Percentiles rank a stretch among this genome's conserved stretches.
Evolutionary conservation across 2,888 invertebrate species (phyloP).

Genomic region (Caenorhabditis imperialis): DNA sequence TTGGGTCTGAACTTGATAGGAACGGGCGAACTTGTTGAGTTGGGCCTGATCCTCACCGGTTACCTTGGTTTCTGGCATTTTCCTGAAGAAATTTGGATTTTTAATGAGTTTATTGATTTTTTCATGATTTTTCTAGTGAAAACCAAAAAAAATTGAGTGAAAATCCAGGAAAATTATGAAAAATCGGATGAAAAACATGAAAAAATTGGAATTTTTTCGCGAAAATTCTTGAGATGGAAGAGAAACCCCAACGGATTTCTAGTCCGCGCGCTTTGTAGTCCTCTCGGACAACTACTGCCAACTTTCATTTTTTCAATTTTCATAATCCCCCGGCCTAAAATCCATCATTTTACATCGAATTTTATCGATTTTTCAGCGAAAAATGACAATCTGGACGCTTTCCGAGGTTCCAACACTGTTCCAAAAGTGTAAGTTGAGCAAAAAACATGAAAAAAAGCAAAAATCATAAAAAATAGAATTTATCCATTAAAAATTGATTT

Average conservation of each 20-base stretch:
- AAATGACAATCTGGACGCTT: slow-evolving; percentile 23
- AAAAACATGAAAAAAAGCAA: background rate
- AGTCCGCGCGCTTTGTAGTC: slow-evolving; percentile 21
- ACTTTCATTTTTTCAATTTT: slow-evolving; percentile 14
- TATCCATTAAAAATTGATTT: background rate
- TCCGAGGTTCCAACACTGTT: slow-evolving; percentile 55
- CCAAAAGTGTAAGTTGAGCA: slow-evolving; percentile 37
- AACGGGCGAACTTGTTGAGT: slow-evolving; percentile 94
- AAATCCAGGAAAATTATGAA: background rate
- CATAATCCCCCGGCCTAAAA: background rate
- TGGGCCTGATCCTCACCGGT: slow-evolving; percentile 96
- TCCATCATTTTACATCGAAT: background rate
- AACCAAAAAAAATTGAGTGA: slow-evolving; percentile 1
- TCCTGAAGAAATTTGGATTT: slow-evolving; percentile 17
- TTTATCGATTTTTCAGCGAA: slow-evolving; percentile 7
- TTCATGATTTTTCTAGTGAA: background rate
- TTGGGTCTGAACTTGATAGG: slow-evolving; percentile 93
- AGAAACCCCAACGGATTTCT: slow-evolving; percentile 14
- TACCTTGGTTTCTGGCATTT: slow-evolving; percentile 80
- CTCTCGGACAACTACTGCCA: slow-evolving; percentile 39
- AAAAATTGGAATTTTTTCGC: slow-evolving; percentile 7
- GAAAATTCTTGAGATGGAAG: background rate
- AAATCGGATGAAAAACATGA: slow-evolving; percentile 28
- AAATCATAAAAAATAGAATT: slow-evolving; percentile 7
- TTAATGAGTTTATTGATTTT: slow-evolving; percentile 1